Evolutionary conservation across 2,888 invertebrate genomes (phyloP).

Genomic region (Doris montereyensis): DNA sequence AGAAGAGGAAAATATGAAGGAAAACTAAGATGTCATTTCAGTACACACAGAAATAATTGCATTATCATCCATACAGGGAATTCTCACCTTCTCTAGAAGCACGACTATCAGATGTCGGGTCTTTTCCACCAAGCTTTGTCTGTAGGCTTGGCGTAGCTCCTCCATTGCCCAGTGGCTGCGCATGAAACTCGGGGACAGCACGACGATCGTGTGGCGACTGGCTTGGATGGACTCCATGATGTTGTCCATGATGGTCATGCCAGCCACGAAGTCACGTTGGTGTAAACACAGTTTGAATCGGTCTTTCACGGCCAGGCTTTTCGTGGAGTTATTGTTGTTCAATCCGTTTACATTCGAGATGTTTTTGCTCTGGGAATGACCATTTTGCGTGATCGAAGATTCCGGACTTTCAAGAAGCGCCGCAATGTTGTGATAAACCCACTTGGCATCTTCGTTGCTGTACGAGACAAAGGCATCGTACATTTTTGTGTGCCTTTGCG

Average conservation of each 20-base stretch:
- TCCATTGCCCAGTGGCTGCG: constrained; percentile 92
- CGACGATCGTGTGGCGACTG: constrained; percentile 88
- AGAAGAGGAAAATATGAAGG: too few relatives aligned
- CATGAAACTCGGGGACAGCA: constrained; percentile 90
- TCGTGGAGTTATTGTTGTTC: not conserved
- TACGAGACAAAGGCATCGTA: constrained; percentile 93
- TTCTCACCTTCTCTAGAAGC: constrained; percentile 80
- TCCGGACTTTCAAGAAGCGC: constrained; percentile 81
- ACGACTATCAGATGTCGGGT: constrained; percentile 82
- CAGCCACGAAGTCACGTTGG: constrained; percentile 59
- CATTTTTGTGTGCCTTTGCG: constrained; percentile 21
- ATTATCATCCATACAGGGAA: too few relatives aligned
- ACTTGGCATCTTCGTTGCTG: constrained; percentile 89
- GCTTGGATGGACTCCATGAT: constrained; percentile 91
- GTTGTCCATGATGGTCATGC: constrained; percentile 82
- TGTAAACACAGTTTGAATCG: constrained; percentile 58
- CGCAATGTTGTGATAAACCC: constrained; percentile 87
- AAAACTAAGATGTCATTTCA: too few relatives aligned
- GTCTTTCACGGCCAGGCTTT: not conserved
- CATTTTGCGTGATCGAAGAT: not conserved
- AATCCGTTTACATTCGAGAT: not conserved
- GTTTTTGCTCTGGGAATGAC: not conserved
- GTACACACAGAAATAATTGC: too few relatives aligned
- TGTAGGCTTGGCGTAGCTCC: constrained; percentile 90
- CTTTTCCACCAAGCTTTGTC: constrained; percentile 81